Conservation (phyloP, 2,113 vertebrate species). For the Xiphophorus maculatus region DNA sequence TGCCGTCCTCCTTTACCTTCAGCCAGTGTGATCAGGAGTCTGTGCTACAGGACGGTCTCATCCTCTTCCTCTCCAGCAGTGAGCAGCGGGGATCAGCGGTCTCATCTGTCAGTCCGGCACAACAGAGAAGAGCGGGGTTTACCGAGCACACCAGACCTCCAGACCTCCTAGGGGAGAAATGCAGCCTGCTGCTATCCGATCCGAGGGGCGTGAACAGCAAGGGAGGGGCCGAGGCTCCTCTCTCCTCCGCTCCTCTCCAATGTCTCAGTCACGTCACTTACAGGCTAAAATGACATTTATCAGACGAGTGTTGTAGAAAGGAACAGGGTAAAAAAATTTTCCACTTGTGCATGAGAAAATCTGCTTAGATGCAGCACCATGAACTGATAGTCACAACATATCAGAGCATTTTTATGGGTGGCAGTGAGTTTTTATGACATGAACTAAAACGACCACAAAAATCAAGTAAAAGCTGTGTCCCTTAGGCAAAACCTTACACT, state of each 20-base stretch:
- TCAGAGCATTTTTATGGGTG: neutral
- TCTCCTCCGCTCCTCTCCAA: neutral
- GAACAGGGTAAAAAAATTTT: neutral
- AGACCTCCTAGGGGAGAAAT: constrained; percentile 4
- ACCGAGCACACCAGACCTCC: neutral
- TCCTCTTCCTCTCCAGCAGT: constrained; percentile 20
- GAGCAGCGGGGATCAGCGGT: neutral
- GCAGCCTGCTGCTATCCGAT: constrained; percentile 43
- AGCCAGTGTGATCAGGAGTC: neutral
- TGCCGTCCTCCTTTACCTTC: constrained; percentile 42
- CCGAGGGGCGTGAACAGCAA: constrained; percentile 39
- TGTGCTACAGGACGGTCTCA: constrained; percentile 7
- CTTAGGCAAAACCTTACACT: neutral
- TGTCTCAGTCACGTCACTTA: neutral
- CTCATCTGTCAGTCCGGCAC: constrained; percentile 1
- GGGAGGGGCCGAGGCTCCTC: constrained; percentile 41
- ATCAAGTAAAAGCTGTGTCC: too few relatives aligned
- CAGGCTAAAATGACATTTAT: neutral
- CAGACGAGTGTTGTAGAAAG: neutral
- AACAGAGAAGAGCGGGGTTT: neutral
- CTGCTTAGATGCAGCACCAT: neutral
- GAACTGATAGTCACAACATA: too few relatives aligned
- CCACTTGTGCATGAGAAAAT: neutral
- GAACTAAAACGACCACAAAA: neutral
- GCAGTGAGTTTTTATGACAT: neutral